Percentiles rank a stretch among this genome's conserved stretches.
Conservation (phyloP, 2,113 vertebrate species). For the Chaetorhynchus papuensis region DNA sequence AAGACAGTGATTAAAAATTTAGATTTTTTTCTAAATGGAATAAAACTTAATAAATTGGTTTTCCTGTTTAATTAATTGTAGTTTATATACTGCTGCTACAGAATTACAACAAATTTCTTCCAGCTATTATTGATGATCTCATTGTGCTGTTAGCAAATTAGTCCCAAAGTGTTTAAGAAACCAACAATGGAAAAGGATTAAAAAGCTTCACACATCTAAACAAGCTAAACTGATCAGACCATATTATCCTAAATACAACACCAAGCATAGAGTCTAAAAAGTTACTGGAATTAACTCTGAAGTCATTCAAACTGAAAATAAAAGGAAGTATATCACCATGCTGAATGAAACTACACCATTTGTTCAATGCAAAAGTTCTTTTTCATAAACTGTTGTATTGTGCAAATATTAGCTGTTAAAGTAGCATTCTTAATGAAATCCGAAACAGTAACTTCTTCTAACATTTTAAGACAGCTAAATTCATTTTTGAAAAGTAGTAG, state of each 20-base stretch:
- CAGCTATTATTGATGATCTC: background rate
- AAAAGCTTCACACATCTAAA: background rate
- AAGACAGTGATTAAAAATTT: constrained; percentile 3
- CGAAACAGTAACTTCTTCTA: background rate
- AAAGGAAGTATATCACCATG: background rate
- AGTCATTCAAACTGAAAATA: background rate
- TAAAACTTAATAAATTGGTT: background rate
- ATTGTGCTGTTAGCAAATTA: background rate
- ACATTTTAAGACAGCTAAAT: background rate
- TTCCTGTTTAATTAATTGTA: background rate
- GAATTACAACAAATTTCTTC: background rate
- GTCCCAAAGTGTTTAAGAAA: background rate
- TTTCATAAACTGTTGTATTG: background rate
- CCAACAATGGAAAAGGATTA: background rate
- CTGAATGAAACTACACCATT: background rate
- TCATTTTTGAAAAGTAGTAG: background rate
- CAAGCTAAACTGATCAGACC: background rate
- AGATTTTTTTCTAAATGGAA: background rate
- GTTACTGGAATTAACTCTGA: background rate
- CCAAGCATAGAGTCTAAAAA: background rate
- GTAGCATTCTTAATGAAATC: background rate
- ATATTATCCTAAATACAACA: background rate
- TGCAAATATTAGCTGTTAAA: background rate
- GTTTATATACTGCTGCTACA: background rate
- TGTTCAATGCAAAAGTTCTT: background rate